Base-by-base conservation (phyloP, 2,888 invertebrate genomes). In the Melipona beecheii region DNA sequence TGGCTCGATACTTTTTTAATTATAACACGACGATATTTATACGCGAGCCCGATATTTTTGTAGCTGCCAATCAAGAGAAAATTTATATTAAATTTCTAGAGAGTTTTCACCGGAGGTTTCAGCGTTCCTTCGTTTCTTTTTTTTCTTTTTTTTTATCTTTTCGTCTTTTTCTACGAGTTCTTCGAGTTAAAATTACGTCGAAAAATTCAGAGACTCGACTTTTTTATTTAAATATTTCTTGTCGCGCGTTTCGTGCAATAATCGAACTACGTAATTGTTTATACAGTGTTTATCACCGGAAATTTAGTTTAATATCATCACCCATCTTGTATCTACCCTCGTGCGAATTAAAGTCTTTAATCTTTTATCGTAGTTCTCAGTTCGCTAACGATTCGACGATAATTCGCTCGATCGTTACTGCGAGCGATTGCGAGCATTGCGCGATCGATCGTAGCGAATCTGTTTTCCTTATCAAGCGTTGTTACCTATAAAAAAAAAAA, bases 51-150 rank as follows among this genome's bases (percentile, higher is more conserved):
- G 60, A 60, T 60, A 19, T 60, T 60, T 60, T 27, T 60, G 17
- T 60, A 60, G 27, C 15, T 58, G 17, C 9, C 17, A 60, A 60
- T 2, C 19, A 17, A 27, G 27, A 60, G 27, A 19, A 27, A 60
- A 60, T 60, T 60, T 60, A 27, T 60, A 60, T 60, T 60, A 60
- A 60, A 60, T 60, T 60, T 60, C 60, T 27, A 27, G 60, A 60
- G 27, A 60, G 60, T 60, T 60, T 60, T 19, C 17, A 60, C 24
- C 60, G 60, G 27, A 19, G 27, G 27, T 60, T 19, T 58, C n/a
- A 58, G n/a, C 56, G 56, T 56, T 27, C 60, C 9, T 60, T 60
- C 24, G 27, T 6, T 17, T 60, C 24, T 19, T 17, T 24, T 6
- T 27, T 52, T 52, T 19, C 0, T 52, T 52, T 19, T 52, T 50